A percentile compares a stretch with the other conserved stretches of the same genome.
Conservation (phyloP, 2,888 invertebrate species). For the Coronaproctus castanopsis region DNA sequence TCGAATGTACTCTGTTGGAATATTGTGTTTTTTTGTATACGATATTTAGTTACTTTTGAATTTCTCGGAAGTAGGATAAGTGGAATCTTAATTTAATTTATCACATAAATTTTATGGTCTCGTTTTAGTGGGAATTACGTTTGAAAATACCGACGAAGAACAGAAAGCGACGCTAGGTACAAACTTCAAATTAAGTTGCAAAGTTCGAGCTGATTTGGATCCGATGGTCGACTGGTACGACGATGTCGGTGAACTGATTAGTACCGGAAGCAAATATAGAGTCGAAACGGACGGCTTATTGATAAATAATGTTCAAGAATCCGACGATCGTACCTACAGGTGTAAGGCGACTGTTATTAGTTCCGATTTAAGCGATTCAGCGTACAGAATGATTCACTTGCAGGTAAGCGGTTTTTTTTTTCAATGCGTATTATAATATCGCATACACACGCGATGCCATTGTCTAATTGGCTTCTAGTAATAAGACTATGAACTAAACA, state of each 20-base stretch:
- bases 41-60: no score
- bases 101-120: no score
- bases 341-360: constrained; percentile 67
- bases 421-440: no score
- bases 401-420: constrained; percentile 33
- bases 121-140: constrained; percentile 36
- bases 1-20: no score
- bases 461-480: no score
- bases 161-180: constrained; percentile 59
- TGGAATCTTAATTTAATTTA: no score
- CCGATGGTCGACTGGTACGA: constrained; percentile 74
- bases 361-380: constrained; percentile 58
- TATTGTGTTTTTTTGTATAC: no score
- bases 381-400: constrained; percentile 55
- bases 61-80: no score
- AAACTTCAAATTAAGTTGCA: constrained; percentile 58
- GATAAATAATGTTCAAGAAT: constrained; percentile 54
- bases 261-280: constrained; percentile 47
- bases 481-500: no score
- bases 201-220: constrained; percentile 63
- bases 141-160: constrained; percentile 63
- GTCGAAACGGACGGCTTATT: constrained; percentile 52
- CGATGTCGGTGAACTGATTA: constrained; percentile 46
- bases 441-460: no score
- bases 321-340: constrained; percentile 68